phyloP scores from a whole-genome alignment of 2,113 vertebrate species.

The Paradoxurus hermaphroditus region DNA sequence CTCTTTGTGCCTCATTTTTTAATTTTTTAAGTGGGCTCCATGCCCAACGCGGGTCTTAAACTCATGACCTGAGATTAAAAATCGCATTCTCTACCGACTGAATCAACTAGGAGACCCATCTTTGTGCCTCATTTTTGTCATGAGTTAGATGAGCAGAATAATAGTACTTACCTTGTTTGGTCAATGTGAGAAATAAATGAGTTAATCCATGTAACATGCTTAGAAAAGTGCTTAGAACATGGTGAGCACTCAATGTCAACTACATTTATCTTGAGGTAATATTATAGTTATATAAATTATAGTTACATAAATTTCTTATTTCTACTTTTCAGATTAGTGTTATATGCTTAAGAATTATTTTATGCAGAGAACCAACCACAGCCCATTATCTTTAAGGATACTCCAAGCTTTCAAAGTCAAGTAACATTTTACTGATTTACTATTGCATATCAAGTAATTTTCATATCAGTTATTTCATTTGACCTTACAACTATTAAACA shows the following conservation, averaged over 20 bases:
- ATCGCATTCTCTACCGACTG: background rate
- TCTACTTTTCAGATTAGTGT: background rate
- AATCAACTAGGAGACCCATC: background rate
- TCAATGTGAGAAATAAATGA: background rate
- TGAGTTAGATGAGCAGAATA: background rate
- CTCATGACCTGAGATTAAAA: background rate
- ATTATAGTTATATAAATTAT: no score
- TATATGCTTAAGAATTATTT: conserved; percentile 17
- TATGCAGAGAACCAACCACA: background rate
- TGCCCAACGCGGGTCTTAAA: background rate
- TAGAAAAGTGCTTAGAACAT: background rate
- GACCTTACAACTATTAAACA: background rate
- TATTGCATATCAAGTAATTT: background rate
- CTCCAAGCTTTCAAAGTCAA: background rate
- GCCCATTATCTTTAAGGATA: conserved; percentile 18
- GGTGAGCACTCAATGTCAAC: background rate
- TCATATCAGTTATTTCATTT: background rate
- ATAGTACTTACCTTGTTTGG: background rate
- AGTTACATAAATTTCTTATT: conserved; percentile 1
- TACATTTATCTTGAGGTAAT: conserved; percentile 12
- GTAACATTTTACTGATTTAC: background rate
- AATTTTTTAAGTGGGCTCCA: background rate
- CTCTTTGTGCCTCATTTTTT: background rate
- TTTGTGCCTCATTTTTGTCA: background rate
- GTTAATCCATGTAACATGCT: background rate